Conservation (phyloP, 2,888 invertebrate species). For the Dorcus hopei region DNA sequence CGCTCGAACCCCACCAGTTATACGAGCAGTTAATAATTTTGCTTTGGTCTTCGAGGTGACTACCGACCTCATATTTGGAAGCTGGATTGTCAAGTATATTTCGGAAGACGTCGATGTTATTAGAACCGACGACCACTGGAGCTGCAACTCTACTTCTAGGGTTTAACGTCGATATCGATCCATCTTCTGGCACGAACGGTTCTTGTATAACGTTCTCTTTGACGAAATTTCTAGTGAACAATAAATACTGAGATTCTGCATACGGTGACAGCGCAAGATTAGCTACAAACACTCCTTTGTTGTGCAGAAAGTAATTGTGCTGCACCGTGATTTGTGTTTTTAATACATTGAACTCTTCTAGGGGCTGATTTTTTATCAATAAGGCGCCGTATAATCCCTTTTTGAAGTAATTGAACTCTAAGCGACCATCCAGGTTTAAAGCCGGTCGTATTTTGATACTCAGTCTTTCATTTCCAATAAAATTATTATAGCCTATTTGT, state of each 20-base stretch:
- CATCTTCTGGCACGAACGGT: constrained; percentile 69
- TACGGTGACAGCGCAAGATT: constrained; percentile 87
- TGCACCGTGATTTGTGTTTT: constrained; percentile 70
- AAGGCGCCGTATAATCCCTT: constrained; percentile 80
- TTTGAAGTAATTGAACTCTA: constrained; percentile 87
- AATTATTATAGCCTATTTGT: constrained; percentile 83
- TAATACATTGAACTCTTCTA: constrained; percentile 76
- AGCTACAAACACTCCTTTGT: constrained; percentile 83
- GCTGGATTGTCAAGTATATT: constrained; percentile 90
- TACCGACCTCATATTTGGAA: constrained; percentile 91
- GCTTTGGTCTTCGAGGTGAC: constrained; percentile 92
- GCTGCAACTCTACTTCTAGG: constrained; percentile 92
- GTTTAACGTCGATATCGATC: constrained; percentile 67
- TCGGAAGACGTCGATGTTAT: constrained; percentile 82
- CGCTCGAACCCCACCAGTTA: constrained; percentile 87
- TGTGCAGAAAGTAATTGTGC: constrained; percentile 87
- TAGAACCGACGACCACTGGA: constrained; percentile 85
- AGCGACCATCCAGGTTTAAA: constrained; percentile 70
- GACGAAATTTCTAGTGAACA: constrained; percentile 86
- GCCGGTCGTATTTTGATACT: constrained; percentile 79
- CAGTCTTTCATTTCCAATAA: constrained; percentile 71
- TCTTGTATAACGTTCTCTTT: constrained; percentile 82
- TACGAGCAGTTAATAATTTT: constrained; percentile 88
- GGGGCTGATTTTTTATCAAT: constrained; percentile 75
- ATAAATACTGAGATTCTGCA: constrained; percentile 73